Evolutionary conservation across 2,113 vertebrate genomes (phyloP), one percentile per base, ranked within the genome.

Genomic region (Chauna torquata): DNA sequence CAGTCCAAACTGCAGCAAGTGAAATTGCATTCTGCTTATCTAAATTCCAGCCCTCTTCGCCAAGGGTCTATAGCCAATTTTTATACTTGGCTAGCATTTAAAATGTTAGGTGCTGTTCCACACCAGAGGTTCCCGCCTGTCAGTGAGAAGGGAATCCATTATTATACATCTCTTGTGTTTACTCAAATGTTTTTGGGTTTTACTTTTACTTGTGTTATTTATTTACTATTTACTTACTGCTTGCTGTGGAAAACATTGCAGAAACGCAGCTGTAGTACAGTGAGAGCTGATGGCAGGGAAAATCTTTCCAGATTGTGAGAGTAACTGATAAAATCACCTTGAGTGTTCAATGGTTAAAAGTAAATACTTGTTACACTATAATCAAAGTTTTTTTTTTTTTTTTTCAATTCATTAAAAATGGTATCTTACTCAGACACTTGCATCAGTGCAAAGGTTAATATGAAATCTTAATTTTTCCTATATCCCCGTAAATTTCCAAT

Each of bases 1-100:
- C 16, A 0, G 42, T 49, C 20, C 69, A 45, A 95, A 85, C 61
- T 69, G 91, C 52, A 94, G 47, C 34, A 82, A 58, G 49, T 10
- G n/a, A 95, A 95, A 92, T 76, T 76, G 77, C 64, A 79, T 69
- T 93, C 68, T 92, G 59, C 65, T 96, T 76, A 91, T 89, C 86
- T 89, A 25, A 86, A 86, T 84, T 84, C 27, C 62, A 65, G 62
- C 40, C 27, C 27, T 40, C 57, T 23, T 52, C 50, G 36, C 61
- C 22, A 25, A 49, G 45, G 36, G 88, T 61, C 61, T 58, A 71
- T 24, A 69, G 7, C 55, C 14, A 84, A 28, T 76, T 92, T 86
- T 93, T 72, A 57, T 57, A 91, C 36, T 64, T 72, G 47, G 61
- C 15, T 86, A 78, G 68, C 68, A 71, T 62, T 88, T 88, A 32